phyloP scores from a whole-genome alignment of 2,797 vertebrate genomes.

The Onychomys arenicola region DNA sequence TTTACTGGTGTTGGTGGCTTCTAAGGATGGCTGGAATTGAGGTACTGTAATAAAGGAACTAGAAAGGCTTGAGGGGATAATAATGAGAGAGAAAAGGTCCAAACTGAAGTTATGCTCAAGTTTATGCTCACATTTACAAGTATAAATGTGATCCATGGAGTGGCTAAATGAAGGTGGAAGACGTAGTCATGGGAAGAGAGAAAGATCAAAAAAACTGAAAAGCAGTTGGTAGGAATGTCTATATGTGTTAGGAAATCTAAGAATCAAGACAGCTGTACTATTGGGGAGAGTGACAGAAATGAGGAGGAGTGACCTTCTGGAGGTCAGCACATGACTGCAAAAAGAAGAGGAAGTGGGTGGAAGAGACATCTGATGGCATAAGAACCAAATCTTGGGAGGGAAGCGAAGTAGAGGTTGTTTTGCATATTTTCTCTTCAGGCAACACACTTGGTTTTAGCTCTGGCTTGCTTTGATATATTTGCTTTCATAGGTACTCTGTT shows the following conservation, averaged over 20 bases:
- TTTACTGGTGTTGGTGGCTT: conserved; percentile 19
- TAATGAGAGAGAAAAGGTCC: conserved; percentile 15
- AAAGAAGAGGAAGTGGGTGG: not conserved
- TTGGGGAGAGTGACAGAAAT: conserved; percentile 58
- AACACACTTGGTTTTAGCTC: conserved; percentile 47
- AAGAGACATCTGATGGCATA: conserved; percentile 59
- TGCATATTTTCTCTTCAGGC: conserved; percentile 46
- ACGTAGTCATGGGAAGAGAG: conserved; percentile 1
- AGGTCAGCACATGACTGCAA: conserved; percentile 62
- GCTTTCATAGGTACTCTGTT: conserved; percentile 20
- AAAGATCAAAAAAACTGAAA: conserved; percentile 49
- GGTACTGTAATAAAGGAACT: conserved; percentile 4
- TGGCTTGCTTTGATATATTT: conserved; percentile 44
- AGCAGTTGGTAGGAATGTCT: conserved; percentile 17
- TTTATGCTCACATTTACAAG: conserved; percentile 5
- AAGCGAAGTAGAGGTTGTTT: conserved; percentile 51
- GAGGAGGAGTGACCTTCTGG: conserved; percentile 47
- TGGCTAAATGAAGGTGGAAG: not conserved
- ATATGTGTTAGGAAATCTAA: conserved; percentile 36
- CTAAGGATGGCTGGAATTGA: conserved; percentile 24
- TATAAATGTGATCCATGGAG: not conserved
- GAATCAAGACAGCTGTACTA: conserved; percentile 53
- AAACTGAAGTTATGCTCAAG: not conserved
- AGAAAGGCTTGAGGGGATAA: not conserved
- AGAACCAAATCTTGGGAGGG: conserved; percentile 50